Evolutionary conservation across 2,797 vertebrate species (phyloP), one percentile per base, ranked within the genome.

Genomic region (Kryptopterus vitreolus): DNA sequence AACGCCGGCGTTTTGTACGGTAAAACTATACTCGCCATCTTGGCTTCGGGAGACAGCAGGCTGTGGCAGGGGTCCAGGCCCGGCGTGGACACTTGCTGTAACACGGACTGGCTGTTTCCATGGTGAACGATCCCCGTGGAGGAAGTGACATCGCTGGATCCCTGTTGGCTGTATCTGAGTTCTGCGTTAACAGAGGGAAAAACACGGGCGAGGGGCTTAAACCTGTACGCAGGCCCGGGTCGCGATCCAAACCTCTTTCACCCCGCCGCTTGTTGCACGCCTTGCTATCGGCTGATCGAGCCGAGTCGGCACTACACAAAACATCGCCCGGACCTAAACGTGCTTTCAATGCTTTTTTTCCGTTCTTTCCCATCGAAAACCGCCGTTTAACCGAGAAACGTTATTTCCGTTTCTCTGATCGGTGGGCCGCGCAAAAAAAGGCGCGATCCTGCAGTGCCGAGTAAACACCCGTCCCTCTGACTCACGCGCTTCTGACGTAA

Each of bases 81-180:
- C 73, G 92, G 95, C 18, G 98, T 96, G 88, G 98, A 99, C 90
- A 98, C 97, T 92, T 98, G 97, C 91, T 98, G 98, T 85, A 99
- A 94, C 84, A 97, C 95, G 0, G 96, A 95, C 88, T 98, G 97
- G 93, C 95, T 95, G 92, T 93, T 92, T 77, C 93, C 92, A 82
- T 98, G 97, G 93, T 98, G 98, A 93, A 93, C 95, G 90, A 99
- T 97, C 88, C 95, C 85, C 2, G 95, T 94, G 18, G 98, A 97
- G 89, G 98, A 98, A 62, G 94, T 94, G 71, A 96, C 96, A 87
- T 99, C 98, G 59, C 93, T 94, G 68, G 93, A 93, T 46, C 95
- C 94, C 68, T 95, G 92, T 78, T 95, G 97, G 92, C 91, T 94
- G 89, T 98, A 99, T 83, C 98, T 94, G 62, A 98, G 94, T 69